Percentiles rank a stretch among this genome's conserved stretches.
phyloP scores from a whole-genome alignment of 1,140 invertebrate genomes.

The Elymnias hypermnestra region DNA sequence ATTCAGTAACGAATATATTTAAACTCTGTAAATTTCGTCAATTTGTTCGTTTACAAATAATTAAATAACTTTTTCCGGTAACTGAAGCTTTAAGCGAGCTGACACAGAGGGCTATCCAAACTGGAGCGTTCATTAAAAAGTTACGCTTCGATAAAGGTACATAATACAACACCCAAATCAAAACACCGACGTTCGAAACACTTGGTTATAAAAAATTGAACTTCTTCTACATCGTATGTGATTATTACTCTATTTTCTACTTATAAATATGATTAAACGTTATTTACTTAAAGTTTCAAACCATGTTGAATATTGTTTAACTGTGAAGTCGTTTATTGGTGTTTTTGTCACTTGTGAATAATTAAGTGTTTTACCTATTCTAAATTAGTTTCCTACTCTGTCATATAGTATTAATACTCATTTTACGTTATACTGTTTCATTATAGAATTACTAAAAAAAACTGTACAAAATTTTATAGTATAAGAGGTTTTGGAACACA shows the following conservation, averaged over 20 bases:
- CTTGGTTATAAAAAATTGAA: background rate
- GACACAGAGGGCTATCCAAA: constrained; percentile 26
- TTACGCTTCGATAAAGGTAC: constrained; percentile 23
- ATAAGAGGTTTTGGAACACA: too few relatives aligned
- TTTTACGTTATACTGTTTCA: too few relatives aligned
- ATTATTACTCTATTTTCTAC: too few relatives aligned
- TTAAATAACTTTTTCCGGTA: constrained; percentile 24
- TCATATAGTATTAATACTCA: too few relatives aligned
- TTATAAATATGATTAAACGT: too few relatives aligned
- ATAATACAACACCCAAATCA: constrained; percentile 25
- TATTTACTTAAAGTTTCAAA: background rate
- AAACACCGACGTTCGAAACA: constrained; percentile 5
- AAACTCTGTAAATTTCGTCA: background rate
- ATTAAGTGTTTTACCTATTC: too few relatives aligned
- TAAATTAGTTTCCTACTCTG: too few relatives aligned
- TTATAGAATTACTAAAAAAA: too few relatives aligned
- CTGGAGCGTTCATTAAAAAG: constrained; percentile 29
- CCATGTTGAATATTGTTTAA: too few relatives aligned
- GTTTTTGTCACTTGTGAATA: too few relatives aligned
- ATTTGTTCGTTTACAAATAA: constrained; percentile 21
- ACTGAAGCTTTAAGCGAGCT: constrained; percentile 18
- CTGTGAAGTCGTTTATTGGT: too few relatives aligned
- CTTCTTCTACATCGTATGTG: background rate
- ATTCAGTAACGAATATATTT: background rate
- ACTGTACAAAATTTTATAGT: too few relatives aligned